phyloP scores from a whole-genome alignment of 2,113 vertebrate genomes.

The Orientallactaga bullata region DNA sequence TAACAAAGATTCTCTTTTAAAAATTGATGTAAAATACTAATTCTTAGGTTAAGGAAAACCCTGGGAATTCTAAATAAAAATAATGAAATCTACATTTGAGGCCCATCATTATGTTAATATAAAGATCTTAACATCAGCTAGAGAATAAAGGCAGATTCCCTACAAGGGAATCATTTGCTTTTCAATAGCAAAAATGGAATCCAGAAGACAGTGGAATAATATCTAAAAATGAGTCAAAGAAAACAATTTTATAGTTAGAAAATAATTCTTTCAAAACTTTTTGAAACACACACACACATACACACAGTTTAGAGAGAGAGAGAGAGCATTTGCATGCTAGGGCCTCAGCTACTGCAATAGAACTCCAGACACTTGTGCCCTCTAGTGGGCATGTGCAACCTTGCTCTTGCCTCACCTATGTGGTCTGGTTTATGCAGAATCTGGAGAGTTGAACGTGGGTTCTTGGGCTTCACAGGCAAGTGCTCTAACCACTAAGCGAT shows the following conservation, averaged over 20 bases:
- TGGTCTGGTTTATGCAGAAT: too few relatives aligned
- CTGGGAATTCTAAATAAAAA: background rate
- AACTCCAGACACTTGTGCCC: too few relatives aligned
- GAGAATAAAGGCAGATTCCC: background rate
- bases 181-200: background rate
- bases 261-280: conserved; percentile 1
- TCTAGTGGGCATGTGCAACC: too few relatives aligned
- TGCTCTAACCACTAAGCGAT: too few relatives aligned
- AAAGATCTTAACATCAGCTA: background rate
- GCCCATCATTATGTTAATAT: background rate
- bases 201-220: background rate
- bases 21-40: background rate
- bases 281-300: background rate
- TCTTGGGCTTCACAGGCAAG: too few relatives aligned
- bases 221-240: background rate
- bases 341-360: too few relatives aligned
- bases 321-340: too few relatives aligned
- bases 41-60: background rate
- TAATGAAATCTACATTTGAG: background rate
- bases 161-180: background rate
- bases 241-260: conserved; percentile 1
- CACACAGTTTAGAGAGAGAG: too few relatives aligned
- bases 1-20: background rate
- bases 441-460: too few relatives aligned
- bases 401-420: too few relatives aligned